Percentiles rank a stretch among this genome's conserved stretches.
phyloP scores from a whole-genome alignment of 2,113 vertebrate genomes.

The Marmota flaviventris region DNA sequence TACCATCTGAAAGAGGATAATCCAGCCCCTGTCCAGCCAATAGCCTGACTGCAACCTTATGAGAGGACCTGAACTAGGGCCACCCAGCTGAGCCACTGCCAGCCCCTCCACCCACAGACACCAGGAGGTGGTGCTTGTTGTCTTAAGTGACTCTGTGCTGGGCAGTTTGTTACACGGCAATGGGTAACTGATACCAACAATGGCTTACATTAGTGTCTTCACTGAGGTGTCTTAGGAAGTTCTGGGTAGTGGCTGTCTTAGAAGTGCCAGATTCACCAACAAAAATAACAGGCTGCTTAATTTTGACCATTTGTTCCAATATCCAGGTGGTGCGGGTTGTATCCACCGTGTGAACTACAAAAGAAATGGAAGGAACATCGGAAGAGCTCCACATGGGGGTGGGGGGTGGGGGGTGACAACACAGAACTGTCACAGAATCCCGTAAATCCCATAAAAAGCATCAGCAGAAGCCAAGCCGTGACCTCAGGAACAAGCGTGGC shows the following conservation, averaged over 20 bases:
- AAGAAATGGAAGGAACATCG: neutral
- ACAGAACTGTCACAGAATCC: neutral
- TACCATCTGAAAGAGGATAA: neutral
- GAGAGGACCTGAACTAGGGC: neutral
- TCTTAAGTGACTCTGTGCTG: rapidly evolving
- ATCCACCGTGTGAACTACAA: slow-evolving; percentile 96
- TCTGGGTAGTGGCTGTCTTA: slow-evolving; percentile 96
- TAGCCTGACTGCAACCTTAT: rapidly evolving
- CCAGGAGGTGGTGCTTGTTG: rapidly evolving
- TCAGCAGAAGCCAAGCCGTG: neutral
- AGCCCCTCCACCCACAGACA: neutral
- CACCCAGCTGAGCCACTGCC: neutral
- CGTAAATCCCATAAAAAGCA: neutral
- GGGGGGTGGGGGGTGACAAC: neutral
- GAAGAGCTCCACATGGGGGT: neutral
- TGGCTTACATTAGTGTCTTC: slow-evolving; percentile 89
- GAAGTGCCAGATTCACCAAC: slow-evolving; percentile 98
- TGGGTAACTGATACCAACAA: rapidly evolving
- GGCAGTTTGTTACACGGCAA: rapidly evolving
- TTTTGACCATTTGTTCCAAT: slow-evolving; percentile 95
- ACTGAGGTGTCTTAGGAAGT: slow-evolving; percentile 93
- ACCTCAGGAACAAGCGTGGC: rapidly evolving
- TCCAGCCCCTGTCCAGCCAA: neutral
- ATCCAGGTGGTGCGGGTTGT: slow-evolving; percentile 94
- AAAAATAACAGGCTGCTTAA: slow-evolving; percentile 93